phyloP scores from a whole-genome alignment of 2,113 vertebrate species.

The Dolichallabes microphthalmus region DNA sequence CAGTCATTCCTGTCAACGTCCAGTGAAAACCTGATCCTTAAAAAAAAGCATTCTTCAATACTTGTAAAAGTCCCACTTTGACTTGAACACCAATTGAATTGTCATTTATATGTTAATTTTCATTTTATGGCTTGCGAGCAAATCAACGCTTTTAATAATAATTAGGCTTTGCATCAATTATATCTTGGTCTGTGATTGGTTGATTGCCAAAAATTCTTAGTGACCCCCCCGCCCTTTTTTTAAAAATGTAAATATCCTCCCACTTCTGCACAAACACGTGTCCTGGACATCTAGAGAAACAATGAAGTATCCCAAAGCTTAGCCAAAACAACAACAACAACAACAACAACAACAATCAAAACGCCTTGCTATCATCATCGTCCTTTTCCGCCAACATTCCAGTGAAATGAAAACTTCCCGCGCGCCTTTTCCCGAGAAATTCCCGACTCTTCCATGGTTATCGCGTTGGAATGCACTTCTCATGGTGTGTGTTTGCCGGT shows the following conservation, averaged over 20 bases:
- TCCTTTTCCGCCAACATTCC: not conserved
- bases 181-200: not conserved
- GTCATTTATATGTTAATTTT: no score
- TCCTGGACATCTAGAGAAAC: not conserved
- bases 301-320: not conserved
- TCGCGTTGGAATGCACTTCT: slow-evolving; percentile 62
- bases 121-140: no score
- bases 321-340: not conserved
- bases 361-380: not conserved
- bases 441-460: slow-evolving; percentile 44
- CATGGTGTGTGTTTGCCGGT: slow-evolving; percentile 65
- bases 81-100: no score
- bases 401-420: not conserved
- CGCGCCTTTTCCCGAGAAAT: not conserved
- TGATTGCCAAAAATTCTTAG: not conserved
- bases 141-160: not conserved
- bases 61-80: no score
- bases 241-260: not conserved
- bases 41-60: no score
- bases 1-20: no score
- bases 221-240: not conserved
- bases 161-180: no score
- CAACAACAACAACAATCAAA: no score
- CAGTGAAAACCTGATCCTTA: no score
- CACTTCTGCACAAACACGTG: not conserved